Conservation (phyloP, 2,113 vertebrate genomes). For the Triplophysa rosa region DNA sequence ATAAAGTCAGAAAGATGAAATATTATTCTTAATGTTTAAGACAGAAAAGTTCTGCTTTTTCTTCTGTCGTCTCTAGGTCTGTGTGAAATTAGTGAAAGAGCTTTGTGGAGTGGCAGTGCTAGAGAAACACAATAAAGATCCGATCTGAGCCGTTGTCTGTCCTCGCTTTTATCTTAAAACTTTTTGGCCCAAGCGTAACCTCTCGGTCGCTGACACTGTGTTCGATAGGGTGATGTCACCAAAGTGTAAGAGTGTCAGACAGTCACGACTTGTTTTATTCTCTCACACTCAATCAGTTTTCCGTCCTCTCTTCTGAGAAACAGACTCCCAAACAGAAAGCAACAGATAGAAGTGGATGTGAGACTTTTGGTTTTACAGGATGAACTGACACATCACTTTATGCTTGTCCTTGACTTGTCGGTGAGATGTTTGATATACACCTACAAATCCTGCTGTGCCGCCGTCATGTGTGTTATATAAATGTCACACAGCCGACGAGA, state of each 20-base stretch:
- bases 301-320: neutral
- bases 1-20: no score
- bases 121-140: conserved; percentile 10
- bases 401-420: conserved; percentile 1
- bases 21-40: no score
- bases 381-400: conserved; percentile 1
- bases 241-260: conserved; percentile 49
- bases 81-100: neutral
- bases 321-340: neutral
- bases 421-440: neutral
- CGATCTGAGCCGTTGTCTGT: neutral
- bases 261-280: neutral
- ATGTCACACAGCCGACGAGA: neutral
- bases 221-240: conserved; percentile 53
- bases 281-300: conserved; percentile 6
- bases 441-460: neutral
- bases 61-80: neutral
- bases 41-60: no score
- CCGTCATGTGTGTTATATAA: neutral
- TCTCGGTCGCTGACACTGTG: neutral
- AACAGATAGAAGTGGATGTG: neutral
- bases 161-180: conserved; percentile 27
- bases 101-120: conserved; percentile 6
- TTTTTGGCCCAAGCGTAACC: conserved; percentile 17
- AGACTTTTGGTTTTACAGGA: neutral